These are phyloP conservation scores for Thymallus thymallus DNA, from an alignment of 2,113 vertebrate genomes.

Conservation along the genomic window DNA sequence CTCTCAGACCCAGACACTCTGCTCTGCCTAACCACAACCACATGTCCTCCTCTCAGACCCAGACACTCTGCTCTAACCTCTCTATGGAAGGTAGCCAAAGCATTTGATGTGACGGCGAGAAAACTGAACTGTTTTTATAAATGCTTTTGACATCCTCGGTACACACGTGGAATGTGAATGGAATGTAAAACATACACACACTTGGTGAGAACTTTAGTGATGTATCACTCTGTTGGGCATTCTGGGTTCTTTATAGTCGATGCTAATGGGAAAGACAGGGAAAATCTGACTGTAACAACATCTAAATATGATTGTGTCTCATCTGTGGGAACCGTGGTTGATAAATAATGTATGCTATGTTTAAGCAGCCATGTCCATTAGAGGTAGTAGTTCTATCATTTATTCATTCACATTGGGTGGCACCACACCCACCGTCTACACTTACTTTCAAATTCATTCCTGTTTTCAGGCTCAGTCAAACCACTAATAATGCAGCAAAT, in stretches of 20 bases:
- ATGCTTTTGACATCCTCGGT: not conserved
- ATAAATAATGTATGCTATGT: slow-evolving; percentile 63
- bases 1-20: no score
- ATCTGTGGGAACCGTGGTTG: slow-evolving; percentile 44
- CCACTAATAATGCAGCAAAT: slow-evolving; percentile 49
- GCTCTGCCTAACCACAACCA: no score
- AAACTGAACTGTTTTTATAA: slow-evolving; percentile 62
- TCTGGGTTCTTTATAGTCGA: no score
- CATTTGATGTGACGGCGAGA: slow-evolving; percentile 50
- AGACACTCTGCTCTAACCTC: slow-evolving; percentile 37
- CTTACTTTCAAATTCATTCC: slow-evolving; percentile 18
- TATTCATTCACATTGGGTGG: slow-evolving; percentile 55
- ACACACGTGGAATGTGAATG: not conserved
- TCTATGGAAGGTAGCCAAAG: slow-evolving; percentile 55
- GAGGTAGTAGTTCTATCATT: slow-evolving; percentile 49
- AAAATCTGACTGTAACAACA: not conserved
- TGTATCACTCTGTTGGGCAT: no score
- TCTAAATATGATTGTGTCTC: slow-evolving; percentile 42
- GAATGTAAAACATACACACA: not conserved
- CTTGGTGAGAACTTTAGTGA: not conserved
- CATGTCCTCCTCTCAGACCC: slow-evolving; percentile 43
- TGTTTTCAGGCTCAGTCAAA: slow-evolving; percentile 34
- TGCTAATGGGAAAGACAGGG: not conserved
- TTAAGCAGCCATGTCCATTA: slow-evolving; percentile 63
- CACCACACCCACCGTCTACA: slow-evolving; percentile 14